Conservation (phyloP, 2,797 vertebrate species). For the Hoplostethus mediterraneus region DNA sequence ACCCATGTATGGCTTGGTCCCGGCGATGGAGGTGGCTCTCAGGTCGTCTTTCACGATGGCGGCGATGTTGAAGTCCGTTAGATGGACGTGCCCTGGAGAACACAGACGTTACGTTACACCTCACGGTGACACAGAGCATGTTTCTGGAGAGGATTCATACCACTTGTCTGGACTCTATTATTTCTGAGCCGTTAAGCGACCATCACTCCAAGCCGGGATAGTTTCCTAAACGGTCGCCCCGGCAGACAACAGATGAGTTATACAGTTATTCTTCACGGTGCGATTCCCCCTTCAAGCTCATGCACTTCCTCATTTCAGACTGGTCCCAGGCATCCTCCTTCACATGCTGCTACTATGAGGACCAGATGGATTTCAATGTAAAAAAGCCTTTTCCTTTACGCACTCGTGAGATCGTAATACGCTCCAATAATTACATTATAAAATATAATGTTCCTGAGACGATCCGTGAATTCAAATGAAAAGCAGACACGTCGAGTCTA, state of each 20-base stretch:
- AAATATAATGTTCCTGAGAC: no score
- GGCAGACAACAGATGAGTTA: neutral
- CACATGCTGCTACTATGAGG: no score
- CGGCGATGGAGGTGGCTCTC: slow-evolving; percentile 92
- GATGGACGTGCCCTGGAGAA: slow-evolving; percentile 91
- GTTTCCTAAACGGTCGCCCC: neutral
- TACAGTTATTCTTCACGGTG: neutral
- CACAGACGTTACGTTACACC: slow-evolving; percentile 23
- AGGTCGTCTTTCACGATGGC: slow-evolving; percentile 90
- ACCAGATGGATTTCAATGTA: no score
- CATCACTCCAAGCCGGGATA: neutral
- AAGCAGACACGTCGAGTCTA: neutral
- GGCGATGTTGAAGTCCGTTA: slow-evolving; percentile 98
- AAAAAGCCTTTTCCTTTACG: no score
- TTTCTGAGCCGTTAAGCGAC: neutral
- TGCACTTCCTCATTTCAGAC: no score
- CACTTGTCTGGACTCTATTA: neutral
- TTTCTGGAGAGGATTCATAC: neutral
- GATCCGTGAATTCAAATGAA: no score
- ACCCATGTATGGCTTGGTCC: slow-evolving; percentile 99
- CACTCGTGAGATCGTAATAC: no score
- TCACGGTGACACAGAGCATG: slow-evolving; percentile 1
- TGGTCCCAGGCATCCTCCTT: no score
- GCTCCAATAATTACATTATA: no score
- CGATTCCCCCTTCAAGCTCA: no score